Conservation (phyloP, 2,113 vertebrate species). For the Philantomba maxwellii region DNA sequence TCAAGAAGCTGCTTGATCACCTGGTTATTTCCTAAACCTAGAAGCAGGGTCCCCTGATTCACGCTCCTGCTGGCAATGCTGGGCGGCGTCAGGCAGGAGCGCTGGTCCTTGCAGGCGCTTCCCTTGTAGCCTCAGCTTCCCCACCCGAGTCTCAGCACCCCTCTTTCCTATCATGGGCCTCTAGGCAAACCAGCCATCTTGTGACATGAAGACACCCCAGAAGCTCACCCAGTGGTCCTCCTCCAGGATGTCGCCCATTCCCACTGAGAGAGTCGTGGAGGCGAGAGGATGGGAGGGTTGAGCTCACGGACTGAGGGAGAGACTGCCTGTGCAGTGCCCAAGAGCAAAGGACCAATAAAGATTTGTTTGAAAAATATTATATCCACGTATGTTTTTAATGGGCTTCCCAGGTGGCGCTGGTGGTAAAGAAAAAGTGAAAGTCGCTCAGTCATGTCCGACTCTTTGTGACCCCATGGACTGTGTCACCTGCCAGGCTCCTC, state of each 20-base stretch:
- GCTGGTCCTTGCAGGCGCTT: background rate
- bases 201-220: background rate
- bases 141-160: background rate
- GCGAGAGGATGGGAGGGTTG: background rate
- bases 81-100: rapidly evolving
- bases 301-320: background rate
- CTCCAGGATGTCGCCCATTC: rapidly evolving
- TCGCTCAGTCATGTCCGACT: background rate
- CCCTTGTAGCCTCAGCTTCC: background rate
- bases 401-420: background rate
- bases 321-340: background rate
- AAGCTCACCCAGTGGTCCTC: background rate
- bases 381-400: background rate
- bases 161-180: background rate
- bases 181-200: background rate
- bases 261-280: rapidly evolving
- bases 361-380: background rate
- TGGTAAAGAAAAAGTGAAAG: background rate
- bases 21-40: background rate
- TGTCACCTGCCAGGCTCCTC: background rate
- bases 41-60: background rate
- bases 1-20: background rate
- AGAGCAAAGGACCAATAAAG: background rate
- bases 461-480: rapidly evolving
- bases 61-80: rapidly evolving